Base-by-base conservation (phyloP, 2,113 vertebrate genomes). In the Microcebus griseorufus region DNA sequence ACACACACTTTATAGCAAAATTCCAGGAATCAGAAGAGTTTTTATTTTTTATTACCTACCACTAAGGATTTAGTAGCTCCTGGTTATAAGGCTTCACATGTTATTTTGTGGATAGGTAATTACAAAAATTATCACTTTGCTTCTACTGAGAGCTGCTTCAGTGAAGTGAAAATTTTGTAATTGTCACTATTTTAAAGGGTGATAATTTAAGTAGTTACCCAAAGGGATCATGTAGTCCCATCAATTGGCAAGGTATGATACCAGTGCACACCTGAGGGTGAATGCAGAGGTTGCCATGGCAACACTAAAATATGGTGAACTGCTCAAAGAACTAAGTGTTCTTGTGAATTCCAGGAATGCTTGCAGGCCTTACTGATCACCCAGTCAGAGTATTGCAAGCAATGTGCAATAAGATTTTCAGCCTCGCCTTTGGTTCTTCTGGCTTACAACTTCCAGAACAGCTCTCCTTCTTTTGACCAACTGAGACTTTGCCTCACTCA, bases 101-200 rank as follows among this genome's bases (percentile, higher is more conserved):
- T 73, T 95, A 92, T 84, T 97, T 94, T 92, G 80, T 90, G 73
- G 89, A 39, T 62, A 94, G 93, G 96, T 96, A 97, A 97, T 97
- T 97, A 96, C 64, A 98, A 97, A 98, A 97, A 98, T 95, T 94
- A 97, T 95, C 92, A 94, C 87, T 93, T 96, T 94, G 79, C 86
- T 93, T 95, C 83, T 96, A 45, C 90, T 22, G 2, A 90, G 83
- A 93, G 53, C 65, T 93, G 55, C 83, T 70, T 97, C 37, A 84
- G 62, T 58, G 70, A 98, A 97, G 95, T 97, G 92, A 95, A 98
- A 97, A 90, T 97, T 97, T 92, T 97, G 70, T 93, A 97, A 97
- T 97, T 97, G 97, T 97, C 98, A 94, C 87, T 78, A 60, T 93
- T 97, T 94, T 95, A 90, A 89, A 96, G 90, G 92, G 93, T 97